Base-by-base conservation (phyloP, 2,113 vertebrate species). In the Zootoca vivipara region DNA sequence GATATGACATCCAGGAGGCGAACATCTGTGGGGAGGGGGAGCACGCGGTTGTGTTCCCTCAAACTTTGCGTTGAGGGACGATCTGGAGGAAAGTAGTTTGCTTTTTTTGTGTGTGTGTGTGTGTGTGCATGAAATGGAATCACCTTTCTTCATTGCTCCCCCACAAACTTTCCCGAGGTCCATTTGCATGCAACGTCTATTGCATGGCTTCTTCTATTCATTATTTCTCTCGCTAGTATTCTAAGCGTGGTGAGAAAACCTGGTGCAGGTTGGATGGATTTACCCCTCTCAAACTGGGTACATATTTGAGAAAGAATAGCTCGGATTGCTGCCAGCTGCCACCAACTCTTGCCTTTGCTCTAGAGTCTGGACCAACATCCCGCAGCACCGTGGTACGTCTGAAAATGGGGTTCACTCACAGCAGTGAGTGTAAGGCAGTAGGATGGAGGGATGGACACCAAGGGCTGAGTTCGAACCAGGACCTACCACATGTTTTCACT, bases 91-190 rank as follows among this genome's bases (percentile, higher is more conserved):
- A 38, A 7, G 0, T 7, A 62, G 30, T 15, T 1, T 70, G 35
- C 2, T 24, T 22, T 8, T 15, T 13, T 69, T 12, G n/a, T n/a
- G n/a, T n/a, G n/a, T n/a, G n/a, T n/a, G n/a, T n/a, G n/a, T n/a
- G n/a, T n/a, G n/a, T n/a, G n/a, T 3, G 22, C 5, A 69, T 18
- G 13, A 15, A 64, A 52, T 6, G 38, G 2, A 40, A 18, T 0
- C 2, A 35, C 78, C 24, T 79, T 3, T 9, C 10, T 40, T 42
- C 35, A 15, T 42, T 9, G 22, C 15, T 0, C 65, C 67, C 35
- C 80, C 18, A 70, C 13, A 91, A 94, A 94, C 92, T 95, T 94
- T 90, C 75, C 74, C 7, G 3, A 28, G 5, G 74, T 30, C 85
- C 83, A 4, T 35, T 18, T 16, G 42, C 5, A 42, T 38, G 28